phyloP scores from a whole-genome alignment of 2,888 invertebrate genomes.

The Agrypnus murinus region DNA sequence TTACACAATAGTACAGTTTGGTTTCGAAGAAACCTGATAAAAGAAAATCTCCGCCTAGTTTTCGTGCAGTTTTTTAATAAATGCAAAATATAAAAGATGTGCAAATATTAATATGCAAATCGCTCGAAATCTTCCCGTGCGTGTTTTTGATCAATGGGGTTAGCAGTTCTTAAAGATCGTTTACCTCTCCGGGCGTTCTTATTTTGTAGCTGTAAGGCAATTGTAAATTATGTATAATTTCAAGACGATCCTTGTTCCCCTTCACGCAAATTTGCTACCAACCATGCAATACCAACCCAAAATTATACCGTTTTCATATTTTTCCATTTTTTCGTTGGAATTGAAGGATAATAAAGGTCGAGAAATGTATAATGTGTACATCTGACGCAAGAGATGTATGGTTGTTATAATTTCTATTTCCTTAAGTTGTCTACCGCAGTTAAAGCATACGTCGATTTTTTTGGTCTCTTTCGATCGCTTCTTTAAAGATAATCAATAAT shows the following conservation, averaged over 20 bases:
- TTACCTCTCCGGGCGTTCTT: slow-evolving; percentile 40
- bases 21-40: not conserved
- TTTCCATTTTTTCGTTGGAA: no score
- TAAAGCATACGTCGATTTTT: slow-evolving; percentile 22
- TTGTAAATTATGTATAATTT: slow-evolving; percentile 45
- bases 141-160: slow-evolving; percentile 46
- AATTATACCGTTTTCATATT: not conserved
- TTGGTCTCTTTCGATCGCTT: slow-evolving; percentile 11
- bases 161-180: slow-evolving; percentile 40
- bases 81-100: slow-evolving; percentile 26
- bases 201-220: slow-evolving; percentile 40
- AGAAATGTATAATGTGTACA: no score
- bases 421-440: slow-evolving; percentile 13
- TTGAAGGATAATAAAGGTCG: no score
- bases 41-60: not conserved
- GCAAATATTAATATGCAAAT: slow-evolving; percentile 47
- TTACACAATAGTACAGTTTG: no score
- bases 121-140: slow-evolving; percentile 46
- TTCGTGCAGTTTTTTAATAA: not conserved
- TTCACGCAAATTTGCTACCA: slow-evolving; percentile 27
- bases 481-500: slow-evolving; percentile 41
- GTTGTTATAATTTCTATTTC: slow-evolving; percentile 22
- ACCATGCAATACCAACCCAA: slow-evolving; percentile 17
- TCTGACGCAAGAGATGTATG: not conserved
- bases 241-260: not conserved